Evolutionary conservation across 2,797 vertebrate species (phyloP).

Genomic region (Fratercula arctica): DNA sequence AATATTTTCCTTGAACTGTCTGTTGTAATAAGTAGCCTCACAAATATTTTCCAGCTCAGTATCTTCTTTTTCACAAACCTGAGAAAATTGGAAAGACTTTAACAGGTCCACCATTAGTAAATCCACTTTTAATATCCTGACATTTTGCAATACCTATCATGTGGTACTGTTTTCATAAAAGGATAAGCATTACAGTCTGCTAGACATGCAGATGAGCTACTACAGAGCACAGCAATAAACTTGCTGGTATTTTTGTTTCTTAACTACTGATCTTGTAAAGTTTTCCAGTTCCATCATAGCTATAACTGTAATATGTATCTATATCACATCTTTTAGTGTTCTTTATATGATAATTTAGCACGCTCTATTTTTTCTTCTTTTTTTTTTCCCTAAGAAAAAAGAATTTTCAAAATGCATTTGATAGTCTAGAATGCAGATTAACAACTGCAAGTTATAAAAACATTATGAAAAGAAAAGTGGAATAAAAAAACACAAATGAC

Average conservation of each 20-base stretch:
- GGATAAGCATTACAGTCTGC: neutral
- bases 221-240: neutral
- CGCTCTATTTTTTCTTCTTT: neutral
- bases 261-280: neutral
- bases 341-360: neutral
- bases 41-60: neutral
- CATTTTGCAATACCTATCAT: neutral
- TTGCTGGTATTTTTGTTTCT: neutral
- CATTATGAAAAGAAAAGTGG: neutral
- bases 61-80: neutral
- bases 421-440: neutral
- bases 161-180: neutral
- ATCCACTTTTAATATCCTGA: neutral
- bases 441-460: neutral
- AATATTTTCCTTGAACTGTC: neutral
- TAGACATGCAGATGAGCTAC: neutral
- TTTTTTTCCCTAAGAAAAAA: neutral
- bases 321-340: fast-evolving
- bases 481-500: fast-evolving
- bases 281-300: neutral
- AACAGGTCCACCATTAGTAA: neutral
- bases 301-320: neutral
- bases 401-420: neutral
- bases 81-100: neutral
- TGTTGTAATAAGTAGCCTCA: neutral